A percentile compares a stretch with the other conserved stretches of the same genome.
These are phyloP conservation scores for Melipona bicolor DNA, from an alignment of 2,888 invertebrate genomes.

Conservation along the genomic window DNA sequence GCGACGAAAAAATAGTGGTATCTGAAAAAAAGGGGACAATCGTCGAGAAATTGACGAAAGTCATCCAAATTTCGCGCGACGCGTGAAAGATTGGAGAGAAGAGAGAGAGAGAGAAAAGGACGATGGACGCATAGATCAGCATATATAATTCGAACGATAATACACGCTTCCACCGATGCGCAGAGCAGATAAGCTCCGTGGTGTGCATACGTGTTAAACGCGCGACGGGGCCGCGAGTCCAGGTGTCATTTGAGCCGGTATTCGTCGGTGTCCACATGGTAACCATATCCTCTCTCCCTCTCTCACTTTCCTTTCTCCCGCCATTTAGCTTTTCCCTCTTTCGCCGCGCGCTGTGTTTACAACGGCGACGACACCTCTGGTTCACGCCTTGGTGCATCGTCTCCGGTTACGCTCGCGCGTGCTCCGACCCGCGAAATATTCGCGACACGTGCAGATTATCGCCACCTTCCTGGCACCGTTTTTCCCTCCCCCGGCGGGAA, in stretches of 20 bases:
- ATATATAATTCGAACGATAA: slow-evolving; percentile 57
- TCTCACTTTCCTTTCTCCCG: not conserved
- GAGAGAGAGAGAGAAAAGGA: not conserved
- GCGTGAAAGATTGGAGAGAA: not conserved
- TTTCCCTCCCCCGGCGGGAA: slow-evolving; percentile 24
- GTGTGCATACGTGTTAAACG: slow-evolving; percentile 52
- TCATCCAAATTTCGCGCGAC: slow-evolving; percentile 17
- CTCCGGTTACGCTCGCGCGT: slow-evolving; percentile 73
- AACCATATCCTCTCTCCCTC: slow-evolving; percentile 8
- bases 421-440: slow-evolving; percentile 74
- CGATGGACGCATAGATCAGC: slow-evolving; percentile 50
- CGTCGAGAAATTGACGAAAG: not conserved
- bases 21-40: no score
- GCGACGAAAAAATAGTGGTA: no score
- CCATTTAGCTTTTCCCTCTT: not conserved
- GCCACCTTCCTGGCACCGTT: slow-evolving; percentile 67
- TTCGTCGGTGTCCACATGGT: slow-evolving; percentile 47
- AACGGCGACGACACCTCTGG: slow-evolving; percentile 61
- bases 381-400: slow-evolving; percentile 63
- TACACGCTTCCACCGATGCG: slow-evolving; percentile 46
- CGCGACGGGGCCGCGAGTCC: slow-evolving; percentile 43
- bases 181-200: slow-evolving; percentile 32
- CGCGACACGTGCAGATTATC: slow-evolving; percentile 74
- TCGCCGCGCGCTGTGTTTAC: slow-evolving; percentile 50
- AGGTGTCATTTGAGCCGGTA: slow-evolving; percentile 66